Base-by-base conservation (phyloP, 2,888 invertebrate species). In the Rotaria socialis region DNA sequence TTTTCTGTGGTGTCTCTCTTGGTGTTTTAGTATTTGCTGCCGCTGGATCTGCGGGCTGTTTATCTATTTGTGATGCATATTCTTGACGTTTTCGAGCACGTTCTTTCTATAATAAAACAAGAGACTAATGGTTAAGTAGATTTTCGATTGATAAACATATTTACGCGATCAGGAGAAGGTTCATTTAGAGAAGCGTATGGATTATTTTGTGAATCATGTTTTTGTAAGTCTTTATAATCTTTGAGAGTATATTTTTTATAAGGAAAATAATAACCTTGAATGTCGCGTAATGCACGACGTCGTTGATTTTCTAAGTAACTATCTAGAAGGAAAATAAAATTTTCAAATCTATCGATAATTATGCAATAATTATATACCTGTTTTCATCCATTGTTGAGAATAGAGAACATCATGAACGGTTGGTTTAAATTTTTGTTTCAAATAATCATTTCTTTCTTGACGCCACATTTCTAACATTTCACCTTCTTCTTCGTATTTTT, bases 201-300 rank as follows among this genome's bases (percentile, higher is more conserved):
- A 80, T 80, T 80, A 35, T 27, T 16, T 24, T 80, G 80, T 24
- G 43, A n/a, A 11, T 80, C 80, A 1, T 5, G 2, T 80, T 80
- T 80, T 80, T 80, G 43, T 47, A 80, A 80, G 47, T 80, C 80
- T 47, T 80, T 80, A n/a, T 80, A 80, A 80, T 80, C 80, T 80
- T 80, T 80, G 3, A 80, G 47, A 2, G 80, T 80, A 47, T 80
- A 80, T 80, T 47, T 80, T 80, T 47, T 43, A 24, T 80, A 80
- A n/a, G 80, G 80, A 47, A 80, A 80, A 47, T 80, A 80, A 11
- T 80, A 80, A 19, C 80, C 80, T 80, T 80, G 80, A 47, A 47
- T 8, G 10, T 43, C 80, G n/a, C 80, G 43, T 80, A 80, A 22
- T 80, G 80, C 24, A n/a, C 80, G 80, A 47, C 80, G 80, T n/a